Evolutionary conservation across 1,140 invertebrate species (phyloP).

Genomic region (Drosophila sucinea): DNA sequence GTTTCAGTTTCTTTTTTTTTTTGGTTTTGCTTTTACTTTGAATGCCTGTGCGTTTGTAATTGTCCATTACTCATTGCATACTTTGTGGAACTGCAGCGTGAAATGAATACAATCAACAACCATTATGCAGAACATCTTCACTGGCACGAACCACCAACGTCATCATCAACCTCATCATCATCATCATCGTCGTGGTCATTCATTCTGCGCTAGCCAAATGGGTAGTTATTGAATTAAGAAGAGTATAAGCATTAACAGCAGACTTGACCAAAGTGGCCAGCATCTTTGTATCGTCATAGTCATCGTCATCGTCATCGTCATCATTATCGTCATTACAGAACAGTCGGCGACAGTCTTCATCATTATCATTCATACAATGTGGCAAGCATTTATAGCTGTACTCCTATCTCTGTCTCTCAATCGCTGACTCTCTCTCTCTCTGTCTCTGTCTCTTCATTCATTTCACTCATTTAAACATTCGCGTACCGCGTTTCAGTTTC

Average conservation of each 20-base stretch:
- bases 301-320: constrained; percentile 12
- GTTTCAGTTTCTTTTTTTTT: too few species aligned
- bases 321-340: constrained; percentile 14
- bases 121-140: neutral
- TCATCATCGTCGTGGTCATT: too few species aligned
- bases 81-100: neutral
- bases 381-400: constrained; percentile 12
- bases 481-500: constrained; percentile 59
- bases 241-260: neutral
- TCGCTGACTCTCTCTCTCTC: neutral
- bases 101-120: constrained; percentile 9
- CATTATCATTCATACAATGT: constrained; percentile 55
- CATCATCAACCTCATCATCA: too few species aligned
- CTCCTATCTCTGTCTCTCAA: neutral
- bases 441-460: neutral
- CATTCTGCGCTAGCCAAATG: too few species aligned
- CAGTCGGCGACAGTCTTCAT: constrained; percentile 42
- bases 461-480: constrained; percentile 59
- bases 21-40: neutral
- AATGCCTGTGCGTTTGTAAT: neutral
- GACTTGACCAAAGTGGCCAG: constrained; percentile 7
- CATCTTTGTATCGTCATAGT: constrained; percentile 17
- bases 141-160: too few species aligned
- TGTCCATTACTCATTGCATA: constrained; percentile 3
- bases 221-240: constrained; percentile 1